Evolutionary conservation across 2,888 invertebrate species (phyloP).

Genomic region (Linnaemya tessellans): DNA sequence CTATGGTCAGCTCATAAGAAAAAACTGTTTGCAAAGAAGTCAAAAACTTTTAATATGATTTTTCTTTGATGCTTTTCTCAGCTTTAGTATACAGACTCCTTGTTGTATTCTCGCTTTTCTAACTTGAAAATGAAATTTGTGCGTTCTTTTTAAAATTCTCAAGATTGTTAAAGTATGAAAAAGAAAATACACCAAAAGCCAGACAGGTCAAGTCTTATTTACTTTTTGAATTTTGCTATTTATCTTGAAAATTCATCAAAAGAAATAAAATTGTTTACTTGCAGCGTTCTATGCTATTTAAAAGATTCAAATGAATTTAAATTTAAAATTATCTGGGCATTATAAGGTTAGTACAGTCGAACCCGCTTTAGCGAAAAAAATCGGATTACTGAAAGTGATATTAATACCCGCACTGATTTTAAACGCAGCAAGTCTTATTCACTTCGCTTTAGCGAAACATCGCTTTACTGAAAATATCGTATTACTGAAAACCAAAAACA

Average conservation of each 20-base stretch:
- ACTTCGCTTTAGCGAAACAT: no score
- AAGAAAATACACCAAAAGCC: conserved; percentile 45
- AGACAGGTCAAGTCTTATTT: conserved; percentile 71
- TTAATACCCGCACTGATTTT: no score
- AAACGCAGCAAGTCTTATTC: no score
- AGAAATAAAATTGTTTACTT: conserved; percentile 37
- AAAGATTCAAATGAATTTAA: conserved; percentile 7
- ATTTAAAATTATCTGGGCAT: conserved; percentile 26
- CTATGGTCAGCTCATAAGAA: conserved; percentile 40
- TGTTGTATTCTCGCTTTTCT: background rate
- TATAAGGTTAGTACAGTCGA: no score
- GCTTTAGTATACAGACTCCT: background rate
- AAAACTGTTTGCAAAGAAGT: conserved; percentile 44
- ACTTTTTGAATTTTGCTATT: conserved; percentile 58
- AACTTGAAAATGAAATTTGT: conserved; percentile 53
- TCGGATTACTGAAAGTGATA: no score
- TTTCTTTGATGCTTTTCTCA: conserved; percentile 26
- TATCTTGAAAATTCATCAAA: conserved; percentile 67
- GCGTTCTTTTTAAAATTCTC: conserved; percentile 46
- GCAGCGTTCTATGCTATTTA: background rate
- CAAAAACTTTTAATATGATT: conserved; percentile 62
- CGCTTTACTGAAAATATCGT: no score
- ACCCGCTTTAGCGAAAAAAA: no score
- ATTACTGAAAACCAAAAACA: no score
- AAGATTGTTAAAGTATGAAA: conserved; percentile 19